phyloP scores from a whole-genome alignment of 2,888 invertebrate species.

The Neria commutata region DNA sequence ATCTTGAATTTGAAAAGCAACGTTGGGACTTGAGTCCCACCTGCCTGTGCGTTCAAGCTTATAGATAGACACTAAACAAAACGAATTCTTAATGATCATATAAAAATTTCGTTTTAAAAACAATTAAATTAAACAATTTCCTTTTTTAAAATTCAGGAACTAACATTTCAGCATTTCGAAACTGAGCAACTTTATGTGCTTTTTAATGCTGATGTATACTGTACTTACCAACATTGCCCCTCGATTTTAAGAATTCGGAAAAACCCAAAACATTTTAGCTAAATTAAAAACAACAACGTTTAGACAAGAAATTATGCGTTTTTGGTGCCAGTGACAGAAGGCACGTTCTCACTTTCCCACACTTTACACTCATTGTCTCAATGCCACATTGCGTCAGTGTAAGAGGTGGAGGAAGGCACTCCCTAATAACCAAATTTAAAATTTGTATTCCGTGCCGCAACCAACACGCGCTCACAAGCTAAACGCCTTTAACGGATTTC shows the following conservation, averaged over 20 bases:
- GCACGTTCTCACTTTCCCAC: constrained; percentile 43
- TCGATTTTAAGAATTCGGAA: too few species aligned
- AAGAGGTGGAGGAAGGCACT: constrained; percentile 7
- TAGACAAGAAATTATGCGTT: not conserved
- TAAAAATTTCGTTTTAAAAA: too few species aligned
- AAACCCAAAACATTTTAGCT: too few species aligned
- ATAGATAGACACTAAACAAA: not conserved
- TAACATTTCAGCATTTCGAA: too few species aligned
- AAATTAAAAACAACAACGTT: not conserved
- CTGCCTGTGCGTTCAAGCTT: too few species aligned
- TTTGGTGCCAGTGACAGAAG: not conserved
- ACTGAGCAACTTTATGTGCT: too few species aligned
- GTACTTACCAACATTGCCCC: too few species aligned
- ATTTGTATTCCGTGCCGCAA: constrained; percentile 14
- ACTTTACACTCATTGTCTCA: constrained; percentile 25
- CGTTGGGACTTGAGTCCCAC: too few species aligned
- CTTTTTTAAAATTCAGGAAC: too few species aligned
- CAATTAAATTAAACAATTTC: too few species aligned
- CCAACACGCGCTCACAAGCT: constrained; percentile 14
- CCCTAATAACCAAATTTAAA: constrained; percentile 14
- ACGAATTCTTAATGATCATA: too few species aligned
- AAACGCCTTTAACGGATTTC: constrained; percentile 20
- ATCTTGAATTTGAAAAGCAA: not conserved
- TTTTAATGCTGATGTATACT: too few species aligned
- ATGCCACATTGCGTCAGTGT: constrained; percentile 24